These are phyloP conservation scores for Nipponacmea schrenckii DNA, from an alignment of 2,888 invertebrate genomes.

Conservation along the genomic window DNA sequence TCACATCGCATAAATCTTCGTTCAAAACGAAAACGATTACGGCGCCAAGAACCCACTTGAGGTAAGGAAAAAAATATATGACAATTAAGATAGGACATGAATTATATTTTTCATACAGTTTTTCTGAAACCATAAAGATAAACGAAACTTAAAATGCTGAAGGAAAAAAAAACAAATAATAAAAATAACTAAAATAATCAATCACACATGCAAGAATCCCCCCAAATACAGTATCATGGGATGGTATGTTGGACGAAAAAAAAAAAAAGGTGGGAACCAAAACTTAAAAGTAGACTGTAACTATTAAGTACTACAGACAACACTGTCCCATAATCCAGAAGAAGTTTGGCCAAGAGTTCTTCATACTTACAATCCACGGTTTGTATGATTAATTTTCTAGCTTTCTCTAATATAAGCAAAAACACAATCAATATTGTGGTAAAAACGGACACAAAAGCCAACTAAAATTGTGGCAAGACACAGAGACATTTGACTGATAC, in stretches of 20 bases:
- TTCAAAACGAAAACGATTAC: constrained; percentile 59
- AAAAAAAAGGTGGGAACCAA: constrained; percentile 7
- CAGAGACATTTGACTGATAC: too few relatives aligned
- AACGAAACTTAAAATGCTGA: background rate
- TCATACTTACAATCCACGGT: too few relatives aligned
- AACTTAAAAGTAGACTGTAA: too few relatives aligned
- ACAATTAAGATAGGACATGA: constrained; percentile 11
- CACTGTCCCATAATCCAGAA: too few relatives aligned
- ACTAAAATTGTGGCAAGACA: too few relatives aligned
- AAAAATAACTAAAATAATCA: background rate
- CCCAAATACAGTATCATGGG: background rate
- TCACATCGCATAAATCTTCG: constrained; percentile 40
- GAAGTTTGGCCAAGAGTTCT: too few relatives aligned
- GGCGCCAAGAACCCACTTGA: constrained; percentile 61
- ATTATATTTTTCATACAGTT: background rate
- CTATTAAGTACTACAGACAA: too few relatives aligned
- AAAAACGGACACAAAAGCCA: too few relatives aligned
- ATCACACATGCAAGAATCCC: background rate
- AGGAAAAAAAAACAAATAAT: background rate
- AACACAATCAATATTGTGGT: too few relatives aligned
- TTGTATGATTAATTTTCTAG: too few relatives aligned
- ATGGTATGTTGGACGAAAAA: background rate
- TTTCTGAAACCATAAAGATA: background rate
- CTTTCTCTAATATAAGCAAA: too few relatives aligned
- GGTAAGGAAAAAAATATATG: constrained; percentile 17